Conservation (phyloP, 2,797 vertebrate species). For the Podargus strigoides region DNA sequence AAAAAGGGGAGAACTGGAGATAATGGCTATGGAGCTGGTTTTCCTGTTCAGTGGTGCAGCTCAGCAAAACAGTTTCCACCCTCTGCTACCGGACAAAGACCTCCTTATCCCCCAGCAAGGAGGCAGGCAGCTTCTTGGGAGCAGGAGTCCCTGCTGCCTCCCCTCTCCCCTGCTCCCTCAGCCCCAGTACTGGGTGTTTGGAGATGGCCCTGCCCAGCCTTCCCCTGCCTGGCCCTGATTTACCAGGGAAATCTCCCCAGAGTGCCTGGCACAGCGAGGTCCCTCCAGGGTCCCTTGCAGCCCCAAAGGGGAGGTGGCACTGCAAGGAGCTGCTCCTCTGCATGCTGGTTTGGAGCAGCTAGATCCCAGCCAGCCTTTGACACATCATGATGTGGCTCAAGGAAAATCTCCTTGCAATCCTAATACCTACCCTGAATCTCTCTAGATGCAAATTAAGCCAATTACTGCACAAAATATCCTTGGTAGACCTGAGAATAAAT, state of each 20-base stretch:
- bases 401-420: neutral
- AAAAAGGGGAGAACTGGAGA: neutral
- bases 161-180: neutral
- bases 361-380: neutral
- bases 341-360: neutral
- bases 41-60: neutral
- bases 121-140: neutral
- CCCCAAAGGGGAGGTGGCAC: neutral
- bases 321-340: neutral
- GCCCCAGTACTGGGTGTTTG: rapidly evolving
- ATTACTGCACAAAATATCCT: neutral
- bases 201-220: neutral
- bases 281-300: neutral
- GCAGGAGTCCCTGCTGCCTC: neutral
- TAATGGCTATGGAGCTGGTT: neutral
- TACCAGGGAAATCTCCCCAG: neutral
- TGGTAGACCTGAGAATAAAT: neutral
- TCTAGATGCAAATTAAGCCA: neutral
- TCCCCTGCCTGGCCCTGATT: neutral
- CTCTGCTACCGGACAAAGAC: neutral
- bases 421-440: neutral
- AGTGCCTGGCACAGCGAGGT: neutral
- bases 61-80: neutral
- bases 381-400: neutral
- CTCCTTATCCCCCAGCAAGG: neutral